Evolutionary conservation across 2,797 vertebrate genomes (phyloP), one percentile per base, ranked within the genome.

Genomic region (Mergus octosetaceus): DNA sequence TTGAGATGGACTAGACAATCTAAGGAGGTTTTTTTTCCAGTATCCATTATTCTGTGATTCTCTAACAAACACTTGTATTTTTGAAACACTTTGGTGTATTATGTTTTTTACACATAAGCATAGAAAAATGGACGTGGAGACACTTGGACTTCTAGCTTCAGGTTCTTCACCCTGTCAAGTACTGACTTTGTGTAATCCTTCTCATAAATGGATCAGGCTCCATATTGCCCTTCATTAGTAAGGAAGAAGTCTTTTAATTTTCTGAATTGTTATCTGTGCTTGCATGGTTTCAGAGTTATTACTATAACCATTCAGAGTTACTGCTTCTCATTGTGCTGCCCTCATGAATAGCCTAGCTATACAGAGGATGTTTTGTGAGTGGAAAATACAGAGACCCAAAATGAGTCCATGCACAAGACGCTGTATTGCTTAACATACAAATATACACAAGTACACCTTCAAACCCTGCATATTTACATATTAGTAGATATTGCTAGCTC

Each of bases 331-430:
- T 34, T 43, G 34, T 38, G 30, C 1, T 5, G 21, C 16, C 19
- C 45, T 53, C 0, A 0, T 17, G 56, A 81, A 36, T 14, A 88
- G 64, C 21, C 49, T 6, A 13, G 21, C 24, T 30, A 21, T 1
- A 28, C 18, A 65, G 21, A 57, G 8, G 66, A 39, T 32, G 14
- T 27, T 69, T 56, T 56, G 32, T 10, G 51, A 57, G 47, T n/a
- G 54, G 47, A 72, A 75, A 78, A 73, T 8, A 27, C 6, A 58
- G 56, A 83, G 12, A 18, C 7, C 34, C 43, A 73, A 87, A 47
- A 10, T 11, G 20, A 92, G n/a, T 5, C 38, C n/a, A 8, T 12
- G 10, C 51, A 88, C 58, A 74, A 85, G 84, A 74, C 14, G 75
- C 7, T 24, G 6, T 24, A 81, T 4, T 39, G 5, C 19, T 84